Conservation (phyloP, 2,797 vertebrate genomes). For the Erethizon dorsatum region DNA sequence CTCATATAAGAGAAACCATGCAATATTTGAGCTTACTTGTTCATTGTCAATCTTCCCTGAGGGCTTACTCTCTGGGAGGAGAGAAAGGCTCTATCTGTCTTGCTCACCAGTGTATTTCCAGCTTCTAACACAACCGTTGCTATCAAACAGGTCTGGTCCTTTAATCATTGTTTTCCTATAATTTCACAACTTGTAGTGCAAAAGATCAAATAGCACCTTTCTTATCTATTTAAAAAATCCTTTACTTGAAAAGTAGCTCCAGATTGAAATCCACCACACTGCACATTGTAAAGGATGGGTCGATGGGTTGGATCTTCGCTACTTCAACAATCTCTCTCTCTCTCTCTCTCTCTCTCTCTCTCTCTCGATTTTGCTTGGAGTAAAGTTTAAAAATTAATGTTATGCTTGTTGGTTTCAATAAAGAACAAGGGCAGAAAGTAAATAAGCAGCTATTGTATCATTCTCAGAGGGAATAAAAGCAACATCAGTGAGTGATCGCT, state of each 20-base stretch:
- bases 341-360: neutral
- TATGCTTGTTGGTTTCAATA: constrained; percentile 20
- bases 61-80: neutral
- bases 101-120: neutral
- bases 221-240: neutral
- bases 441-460: neutral
- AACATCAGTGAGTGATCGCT: neutral
- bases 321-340: neutral
- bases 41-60: neutral
- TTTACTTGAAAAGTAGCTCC: neutral
- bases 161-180: neutral
- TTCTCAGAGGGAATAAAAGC: neutral
- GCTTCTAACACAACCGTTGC: neutral
- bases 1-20: neutral
- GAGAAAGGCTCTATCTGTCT: neutral
- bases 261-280: neutral
- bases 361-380: neutral
- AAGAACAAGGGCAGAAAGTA: constrained; percentile 35
- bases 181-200: neutral
- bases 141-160: neutral
- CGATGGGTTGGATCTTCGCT: neutral
- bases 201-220: neutral
- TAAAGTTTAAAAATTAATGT: neutral
- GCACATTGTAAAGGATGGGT: neutral
- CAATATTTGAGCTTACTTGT: neutral